Evolutionary conservation across 1,140 invertebrate genomes (phyloP).

Genomic region (Eumaeus atala): DNA sequence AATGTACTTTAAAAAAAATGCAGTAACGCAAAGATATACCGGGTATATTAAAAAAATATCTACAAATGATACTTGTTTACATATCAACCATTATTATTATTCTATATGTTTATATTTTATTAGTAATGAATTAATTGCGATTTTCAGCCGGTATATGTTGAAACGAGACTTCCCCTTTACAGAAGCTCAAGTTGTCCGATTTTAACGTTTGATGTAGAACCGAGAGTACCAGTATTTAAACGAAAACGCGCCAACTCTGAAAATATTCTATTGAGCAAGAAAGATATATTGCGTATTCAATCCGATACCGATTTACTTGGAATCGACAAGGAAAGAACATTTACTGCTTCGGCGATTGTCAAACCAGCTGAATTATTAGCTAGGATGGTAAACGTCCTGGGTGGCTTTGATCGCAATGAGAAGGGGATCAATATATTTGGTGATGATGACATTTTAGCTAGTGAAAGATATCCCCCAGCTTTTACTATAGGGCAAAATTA

Average conservation of each 20-base stretch:
- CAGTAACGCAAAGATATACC: too few species aligned
- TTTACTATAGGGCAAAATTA: conserved; percentile 76
- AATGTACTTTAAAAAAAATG: too few species aligned
- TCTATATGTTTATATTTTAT: conserved; percentile 6
- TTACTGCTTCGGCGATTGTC: conserved; percentile 77
- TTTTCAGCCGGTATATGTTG: conserved; percentile 75
- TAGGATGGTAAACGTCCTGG: conserved; percentile 83
- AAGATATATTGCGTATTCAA: conserved; percentile 77
- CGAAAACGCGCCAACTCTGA: conserved; percentile 79
- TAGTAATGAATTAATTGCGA: conserved; percentile 22
- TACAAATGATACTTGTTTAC: too few species aligned
- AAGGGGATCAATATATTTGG: conserved; percentile 78
- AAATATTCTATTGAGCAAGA: conserved; percentile 63
- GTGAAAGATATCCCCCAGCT: conserved; percentile 73
- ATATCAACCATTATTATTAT: too few species aligned
- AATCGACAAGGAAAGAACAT: conserved; percentile 85
- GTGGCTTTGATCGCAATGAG: conserved; percentile 75
- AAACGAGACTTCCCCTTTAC: conserved; percentile 47
- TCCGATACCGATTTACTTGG: conserved; percentile 85
- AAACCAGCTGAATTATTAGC: conserved; percentile 83
- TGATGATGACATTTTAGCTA: conserved; percentile 80
- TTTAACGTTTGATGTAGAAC: conserved; percentile 73
- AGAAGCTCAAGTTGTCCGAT: conserved; percentile 78
- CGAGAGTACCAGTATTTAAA: conserved; percentile 64
- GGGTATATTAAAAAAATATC: too few species aligned